Evolutionary conservation across 2,888 invertebrate genomes (phyloP).

Genomic region (Eupithecia inturbata): DNA sequence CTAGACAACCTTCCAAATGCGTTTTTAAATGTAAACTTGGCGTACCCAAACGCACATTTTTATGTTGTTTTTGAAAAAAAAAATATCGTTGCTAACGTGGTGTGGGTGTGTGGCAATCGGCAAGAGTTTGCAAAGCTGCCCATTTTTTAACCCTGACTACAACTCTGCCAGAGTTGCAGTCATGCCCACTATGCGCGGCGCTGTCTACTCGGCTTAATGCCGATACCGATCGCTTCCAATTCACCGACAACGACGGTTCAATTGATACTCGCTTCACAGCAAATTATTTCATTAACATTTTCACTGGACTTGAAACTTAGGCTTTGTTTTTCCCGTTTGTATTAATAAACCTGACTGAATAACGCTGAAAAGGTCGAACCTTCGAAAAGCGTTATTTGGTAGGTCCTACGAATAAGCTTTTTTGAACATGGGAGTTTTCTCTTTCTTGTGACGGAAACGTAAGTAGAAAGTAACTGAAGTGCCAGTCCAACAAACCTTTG

Average conservation of each 20-base stretch:
- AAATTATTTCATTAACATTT: slow-evolving; percentile 1
- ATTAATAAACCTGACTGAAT: not conserved
- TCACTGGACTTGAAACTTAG: not conserved
- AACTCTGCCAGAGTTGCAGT: not conserved
- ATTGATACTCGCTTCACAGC: not conserved
- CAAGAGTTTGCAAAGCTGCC: not conserved
- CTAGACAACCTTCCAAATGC: no score
- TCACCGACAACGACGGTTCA: slow-evolving; percentile 5
- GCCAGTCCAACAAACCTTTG: not conserved
- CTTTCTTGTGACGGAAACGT: not conserved
- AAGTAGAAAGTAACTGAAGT: not conserved
- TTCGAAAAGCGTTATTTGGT: not conserved
- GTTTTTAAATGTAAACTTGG: no score
- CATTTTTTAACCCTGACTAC: not conserved
- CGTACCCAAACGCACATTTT: no score
- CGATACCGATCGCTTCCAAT: slow-evolving; percentile 15
- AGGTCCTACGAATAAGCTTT: not conserved
- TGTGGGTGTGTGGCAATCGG: no score
- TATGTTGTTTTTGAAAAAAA: no score
- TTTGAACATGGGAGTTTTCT: not conserved
- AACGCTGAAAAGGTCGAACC: not conserved
- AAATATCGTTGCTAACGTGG: no score
- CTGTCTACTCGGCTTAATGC: slow-evolving; percentile 22
- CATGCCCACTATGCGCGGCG: slow-evolving; percentile 10
- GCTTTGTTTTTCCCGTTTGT: not conserved